phyloP scores from a whole-genome alignment of 2,113 vertebrate genomes.

The Platichthys flesus region DNA sequence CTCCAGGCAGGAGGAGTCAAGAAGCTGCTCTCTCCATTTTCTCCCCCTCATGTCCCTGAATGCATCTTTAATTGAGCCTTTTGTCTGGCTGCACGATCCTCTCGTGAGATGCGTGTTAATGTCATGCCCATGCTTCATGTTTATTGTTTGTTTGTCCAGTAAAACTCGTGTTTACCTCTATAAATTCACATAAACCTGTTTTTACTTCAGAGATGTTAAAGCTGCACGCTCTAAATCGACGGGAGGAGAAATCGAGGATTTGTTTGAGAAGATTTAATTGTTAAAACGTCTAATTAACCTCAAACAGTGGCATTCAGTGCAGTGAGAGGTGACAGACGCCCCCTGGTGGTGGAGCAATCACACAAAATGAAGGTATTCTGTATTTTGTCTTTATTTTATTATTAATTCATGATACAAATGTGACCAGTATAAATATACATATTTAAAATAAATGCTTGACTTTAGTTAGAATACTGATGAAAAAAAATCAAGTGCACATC shows the following conservation, averaged over 20 bases:
- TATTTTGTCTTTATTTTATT: neutral
- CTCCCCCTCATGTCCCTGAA: conserved; percentile 51
- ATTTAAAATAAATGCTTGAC: neutral
- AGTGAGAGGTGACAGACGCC: conserved; percentile 51
- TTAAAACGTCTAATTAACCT: conserved; percentile 10
- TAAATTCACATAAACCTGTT: neutral
- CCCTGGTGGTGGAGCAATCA: conserved; percentile 51
- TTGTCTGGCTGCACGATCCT: conserved; percentile 25
- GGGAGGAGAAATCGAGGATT: neutral
- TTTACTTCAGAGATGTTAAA: neutral
- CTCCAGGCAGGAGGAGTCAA: conserved; percentile 75
- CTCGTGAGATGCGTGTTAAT: neutral
- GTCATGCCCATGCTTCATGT: neutral
- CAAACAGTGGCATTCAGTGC: neutral
- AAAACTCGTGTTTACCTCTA: neutral
- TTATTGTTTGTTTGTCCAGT: neutral
- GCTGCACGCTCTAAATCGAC: neutral
- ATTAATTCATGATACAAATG: neutral
- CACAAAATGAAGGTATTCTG: neutral
- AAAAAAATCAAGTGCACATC: neutral
- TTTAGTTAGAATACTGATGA: neutral
- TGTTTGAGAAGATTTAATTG: neutral
- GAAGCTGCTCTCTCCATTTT: conserved; percentile 59
- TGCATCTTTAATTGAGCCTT: conserved; percentile 38
- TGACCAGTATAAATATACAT: neutral